A percentile compares a stretch with the other conserved stretches of the same genome.
Conservation (phyloP, 2,888 invertebrate species). For the Augochlorella aurata region DNA sequence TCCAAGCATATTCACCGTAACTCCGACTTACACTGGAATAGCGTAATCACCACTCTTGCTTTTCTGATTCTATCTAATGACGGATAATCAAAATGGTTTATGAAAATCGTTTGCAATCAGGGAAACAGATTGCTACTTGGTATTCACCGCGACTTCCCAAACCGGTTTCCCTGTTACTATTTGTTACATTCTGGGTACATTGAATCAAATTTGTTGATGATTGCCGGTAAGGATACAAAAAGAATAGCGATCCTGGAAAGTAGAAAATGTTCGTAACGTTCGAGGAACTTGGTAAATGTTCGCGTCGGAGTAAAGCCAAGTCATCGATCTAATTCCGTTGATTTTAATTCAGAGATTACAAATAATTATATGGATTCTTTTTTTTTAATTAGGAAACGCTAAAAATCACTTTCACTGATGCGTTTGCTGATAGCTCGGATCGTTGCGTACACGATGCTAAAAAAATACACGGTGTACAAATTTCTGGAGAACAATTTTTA, state of each 20-base stretch:
- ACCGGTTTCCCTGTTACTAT: neutral
- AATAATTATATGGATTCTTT: neutral
- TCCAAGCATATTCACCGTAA: neutral
- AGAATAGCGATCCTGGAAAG: neutral
- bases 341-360: neutral
- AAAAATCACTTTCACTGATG: constrained; percentile 53
- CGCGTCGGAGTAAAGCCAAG: neutral
- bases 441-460: neutral
- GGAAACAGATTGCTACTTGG: neutral
- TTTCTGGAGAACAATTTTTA: neutral
- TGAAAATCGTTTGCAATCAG: constrained; percentile 13
- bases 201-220: neutral
- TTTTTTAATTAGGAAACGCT: neutral
- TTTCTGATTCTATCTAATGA: constrained; percentile 25
- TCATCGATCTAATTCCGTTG: neutral
- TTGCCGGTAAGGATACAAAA: neutral
- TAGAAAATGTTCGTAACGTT: neutral
- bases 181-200: neutral
- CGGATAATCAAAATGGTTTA: constrained; percentile 9
- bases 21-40: neutral
- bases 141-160: neutral
- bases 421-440: neutral
- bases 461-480: neutral
- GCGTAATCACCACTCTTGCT: neutral
- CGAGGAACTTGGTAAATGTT: neutral